phyloP scores from a whole-genome alignment of 1,140 invertebrate species.

The Cotesia vestalis region DNA sequence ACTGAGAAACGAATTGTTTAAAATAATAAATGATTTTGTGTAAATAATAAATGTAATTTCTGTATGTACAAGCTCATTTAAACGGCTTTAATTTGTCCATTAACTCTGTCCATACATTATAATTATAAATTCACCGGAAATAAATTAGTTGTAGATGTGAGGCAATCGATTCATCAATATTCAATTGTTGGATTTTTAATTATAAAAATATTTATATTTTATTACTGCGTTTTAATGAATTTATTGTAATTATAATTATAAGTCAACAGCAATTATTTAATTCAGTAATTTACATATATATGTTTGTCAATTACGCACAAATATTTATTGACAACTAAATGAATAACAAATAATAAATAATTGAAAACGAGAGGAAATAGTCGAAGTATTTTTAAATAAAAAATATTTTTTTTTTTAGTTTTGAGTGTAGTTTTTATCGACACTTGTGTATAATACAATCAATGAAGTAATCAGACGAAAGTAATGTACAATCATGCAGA shows the following conservation, averaged over 20 bases:
- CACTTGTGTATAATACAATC: slow-evolving; percentile 21
- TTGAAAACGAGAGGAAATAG: slow-evolving; percentile 18
- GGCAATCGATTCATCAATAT: slow-evolving; percentile 34
- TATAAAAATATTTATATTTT: neutral
- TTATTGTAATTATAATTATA: neutral
- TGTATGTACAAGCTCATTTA: slow-evolving; percentile 38
- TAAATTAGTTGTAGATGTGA: slow-evolving; percentile 21
- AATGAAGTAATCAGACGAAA: slow-evolving; percentile 23
- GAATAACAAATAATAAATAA: neutral
- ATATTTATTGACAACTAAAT: slow-evolving; percentile 9
- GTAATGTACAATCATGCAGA: slow-evolving; percentile 31
- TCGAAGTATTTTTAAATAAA: slow-evolving; percentile 11
- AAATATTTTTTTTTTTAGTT: neutral
- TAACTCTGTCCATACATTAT: slow-evolving; percentile 39
- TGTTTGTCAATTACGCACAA: slow-evolving; percentile 32
- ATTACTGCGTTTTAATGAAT: slow-evolving; percentile 1
- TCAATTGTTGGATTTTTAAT: neutral
- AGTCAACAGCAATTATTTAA: neutral
- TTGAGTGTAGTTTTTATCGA: neutral
- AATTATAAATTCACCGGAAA: slow-evolving; percentile 35
- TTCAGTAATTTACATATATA: neutral
- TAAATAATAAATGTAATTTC: slow-evolving; percentile 31
- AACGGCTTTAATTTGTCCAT: slow-evolving; percentile 44
- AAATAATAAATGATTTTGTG: slow-evolving; percentile 10
- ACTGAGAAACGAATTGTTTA: neutral